A percentile compares a stretch with the other conserved stretches of the same genome.
Conservation (phyloP, 1,140 invertebrate species). For the Euwallacea fornicatus region DNA sequence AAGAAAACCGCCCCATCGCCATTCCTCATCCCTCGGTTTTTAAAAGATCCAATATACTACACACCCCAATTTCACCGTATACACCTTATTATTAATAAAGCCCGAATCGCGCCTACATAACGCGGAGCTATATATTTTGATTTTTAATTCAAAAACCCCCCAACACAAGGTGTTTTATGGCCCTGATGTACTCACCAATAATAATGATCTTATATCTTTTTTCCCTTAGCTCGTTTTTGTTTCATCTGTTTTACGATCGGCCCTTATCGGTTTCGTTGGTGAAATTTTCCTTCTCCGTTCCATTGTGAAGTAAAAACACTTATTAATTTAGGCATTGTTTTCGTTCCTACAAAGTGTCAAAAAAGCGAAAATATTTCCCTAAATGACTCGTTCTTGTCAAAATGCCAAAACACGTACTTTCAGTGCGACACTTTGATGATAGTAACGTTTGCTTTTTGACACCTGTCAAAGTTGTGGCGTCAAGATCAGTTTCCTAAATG, state of each 20-base stretch:
- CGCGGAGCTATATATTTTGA: slow-evolving; percentile 51
- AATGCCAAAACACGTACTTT: no score
- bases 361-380: background rate
- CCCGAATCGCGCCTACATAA: slow-evolving; percentile 26
- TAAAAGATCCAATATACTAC: slow-evolving; percentile 27
- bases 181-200: slow-evolving; percentile 47
- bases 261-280: background rate
- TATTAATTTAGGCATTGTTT: background rate
- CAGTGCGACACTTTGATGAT: no score
- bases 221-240: slow-evolving; percentile 20
- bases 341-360: background rate
- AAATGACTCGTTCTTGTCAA: no score
- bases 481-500: no score
- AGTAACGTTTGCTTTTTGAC: no score
- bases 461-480: no score
- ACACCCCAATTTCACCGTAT: slow-evolving; percentile 33
- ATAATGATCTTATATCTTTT: slow-evolving; percentile 43
- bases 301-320: background rate
- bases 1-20: background rate
- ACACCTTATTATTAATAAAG: slow-evolving; percentile 37
- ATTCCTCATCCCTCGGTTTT: background rate
- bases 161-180: slow-evolving; percentile 48
- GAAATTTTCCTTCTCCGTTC: background rate
- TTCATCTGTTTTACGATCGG: slow-evolving; percentile 7
- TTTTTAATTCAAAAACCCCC: slow-evolving; percentile 52